Evolutionary conservation across 2,888 invertebrate species (phyloP), one percentile per base, ranked within the genome.

Genomic region (Alloscopus bannaensis): DNA sequence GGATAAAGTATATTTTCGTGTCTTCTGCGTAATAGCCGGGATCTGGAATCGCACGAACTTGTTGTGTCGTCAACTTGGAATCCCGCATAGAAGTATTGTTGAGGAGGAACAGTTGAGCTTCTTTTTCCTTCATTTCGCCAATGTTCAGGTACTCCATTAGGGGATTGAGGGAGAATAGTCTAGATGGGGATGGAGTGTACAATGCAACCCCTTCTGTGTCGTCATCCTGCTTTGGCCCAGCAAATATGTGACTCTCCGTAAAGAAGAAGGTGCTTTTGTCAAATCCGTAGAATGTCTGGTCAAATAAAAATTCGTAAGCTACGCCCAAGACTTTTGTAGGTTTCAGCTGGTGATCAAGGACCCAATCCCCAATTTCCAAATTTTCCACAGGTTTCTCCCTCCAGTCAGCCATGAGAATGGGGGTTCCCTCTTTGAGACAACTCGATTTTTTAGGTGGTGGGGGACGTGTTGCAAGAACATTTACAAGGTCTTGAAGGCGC

Each of bases 281-380:
- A 78, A 83, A 81, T 18, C 83, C 83, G 26, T 80, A 77, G 47
- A 81, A 83, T 3, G 52, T n/a, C 55, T 77, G 55, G 4, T 18
- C 8, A n/a, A 47, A 0, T 0, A 83, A 18, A 57, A 76, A 81
- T 28, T 78, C 66, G 2, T 68, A 60, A 0, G 75, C 24, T 0
- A 66, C 45, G 6, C 81, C 83, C 18, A 81, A 13, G 1, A 83
- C 75, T 2, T 42, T 11, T 1, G 59, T 64, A 11, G 81, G 80
- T 11, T 70, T 40, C 22, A 83, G 16, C 22, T 81, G 59, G 22
- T 60, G 65, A 47, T 83, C 83, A 4, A 83, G 24, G 4, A 83
- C 2, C 11, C 73, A 13, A 31, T 83, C 83, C 0, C 83, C 83
- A 20, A 71, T 20, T 50, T 42, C n/a, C 26, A 83, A 11, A 13